phyloP scores from a whole-genome alignment of 2,888 invertebrate species.

The Xestia c-nigrum region DNA sequence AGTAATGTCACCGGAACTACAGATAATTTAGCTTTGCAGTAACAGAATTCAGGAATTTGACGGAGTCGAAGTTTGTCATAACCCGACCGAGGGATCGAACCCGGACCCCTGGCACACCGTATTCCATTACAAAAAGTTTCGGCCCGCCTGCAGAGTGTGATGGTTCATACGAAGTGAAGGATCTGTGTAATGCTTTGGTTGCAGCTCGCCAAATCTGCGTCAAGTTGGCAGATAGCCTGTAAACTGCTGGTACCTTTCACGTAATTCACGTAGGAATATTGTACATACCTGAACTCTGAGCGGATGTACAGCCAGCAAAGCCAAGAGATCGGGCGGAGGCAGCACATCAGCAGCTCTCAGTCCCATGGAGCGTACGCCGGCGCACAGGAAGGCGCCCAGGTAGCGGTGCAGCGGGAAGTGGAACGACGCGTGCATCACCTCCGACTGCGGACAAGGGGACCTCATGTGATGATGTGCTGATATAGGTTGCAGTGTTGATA shows the following conservation, averaged over 20 bases:
- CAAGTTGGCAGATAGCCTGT: no score
- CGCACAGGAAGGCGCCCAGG: slow-evolving; percentile 92
- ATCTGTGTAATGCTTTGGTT: background rate
- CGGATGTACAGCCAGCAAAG: slow-evolving; percentile 97
- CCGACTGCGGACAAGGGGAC: slow-evolving; percentile 88
- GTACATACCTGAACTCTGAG: slow-evolving; percentile 94
- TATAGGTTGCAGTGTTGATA: background rate
- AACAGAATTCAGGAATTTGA: background rate
- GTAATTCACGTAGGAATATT: background rate
- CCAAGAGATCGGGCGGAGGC: slow-evolving; percentile 94
- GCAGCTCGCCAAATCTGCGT: background rate
- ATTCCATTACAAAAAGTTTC: background rate
- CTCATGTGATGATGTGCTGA: background rate
- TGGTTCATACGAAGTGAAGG: background rate
- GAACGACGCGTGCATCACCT: slow-evolving; percentile 97
- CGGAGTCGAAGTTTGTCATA: background rate
- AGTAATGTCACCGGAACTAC: no score
- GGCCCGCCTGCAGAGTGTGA: background rate
- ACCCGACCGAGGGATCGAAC: background rate
- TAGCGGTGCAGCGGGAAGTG: slow-evolving; percentile 99
- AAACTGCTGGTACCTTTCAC: background rate
- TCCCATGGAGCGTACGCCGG: slow-evolving; percentile 95
- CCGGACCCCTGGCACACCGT: background rate
- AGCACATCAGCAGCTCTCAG: slow-evolving; percentile 94
- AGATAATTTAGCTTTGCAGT: background rate